Conservation (phyloP, 2,113 vertebrate genomes). For the Electrona antarctica region DNA sequence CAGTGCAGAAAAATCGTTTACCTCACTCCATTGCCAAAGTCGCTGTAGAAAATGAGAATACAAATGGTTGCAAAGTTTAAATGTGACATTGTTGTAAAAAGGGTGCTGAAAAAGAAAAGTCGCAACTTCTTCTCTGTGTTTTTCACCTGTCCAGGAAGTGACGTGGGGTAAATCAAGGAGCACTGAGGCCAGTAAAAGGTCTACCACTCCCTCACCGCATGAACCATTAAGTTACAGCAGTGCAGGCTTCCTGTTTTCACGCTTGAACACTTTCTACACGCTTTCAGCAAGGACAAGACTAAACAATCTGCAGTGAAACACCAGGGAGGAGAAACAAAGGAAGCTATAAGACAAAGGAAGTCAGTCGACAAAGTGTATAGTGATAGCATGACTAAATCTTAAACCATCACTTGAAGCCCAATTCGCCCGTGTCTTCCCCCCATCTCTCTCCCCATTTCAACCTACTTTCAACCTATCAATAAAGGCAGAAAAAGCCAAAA, state of each 20-base stretch:
- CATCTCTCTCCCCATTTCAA: too few species aligned
- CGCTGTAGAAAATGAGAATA: slow-evolving; percentile 1
- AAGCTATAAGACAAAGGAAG: slow-evolving; percentile 25
- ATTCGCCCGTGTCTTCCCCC: slow-evolving; percentile 1
- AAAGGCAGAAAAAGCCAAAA: slow-evolving; percentile 3
- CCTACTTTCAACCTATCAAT: too few species aligned
- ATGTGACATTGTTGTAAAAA: slow-evolving; percentile 29
- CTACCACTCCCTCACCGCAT: slow-evolving; percentile 38
- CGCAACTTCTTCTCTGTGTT: slow-evolving; percentile 9
- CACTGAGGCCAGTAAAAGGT: slow-evolving; percentile 48
- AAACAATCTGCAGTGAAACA: slow-evolving; percentile 58
- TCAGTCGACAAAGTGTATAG: slow-evolving; percentile 7
- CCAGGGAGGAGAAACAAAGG: slow-evolving; percentile 42
- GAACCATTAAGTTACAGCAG: slow-evolving; percentile 66
- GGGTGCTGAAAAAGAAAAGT: background rate
- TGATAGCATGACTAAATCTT: slow-evolving; percentile 17
- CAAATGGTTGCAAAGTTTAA: slow-evolving; percentile 35
- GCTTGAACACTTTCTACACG: slow-evolving; percentile 62
- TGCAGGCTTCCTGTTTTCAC: slow-evolving; percentile 67
- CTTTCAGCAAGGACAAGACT: slow-evolving; percentile 61
- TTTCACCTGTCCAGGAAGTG: slow-evolving; percentile 53
- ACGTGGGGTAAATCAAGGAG: slow-evolving; percentile 45
- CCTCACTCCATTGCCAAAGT: slow-evolving; percentile 15
- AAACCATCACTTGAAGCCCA: slow-evolving; percentile 35
- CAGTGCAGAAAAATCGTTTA: slow-evolving; percentile 54